phyloP scores from a whole-genome alignment of 1,140 invertebrate species.

The Philaenus spumarius region DNA sequence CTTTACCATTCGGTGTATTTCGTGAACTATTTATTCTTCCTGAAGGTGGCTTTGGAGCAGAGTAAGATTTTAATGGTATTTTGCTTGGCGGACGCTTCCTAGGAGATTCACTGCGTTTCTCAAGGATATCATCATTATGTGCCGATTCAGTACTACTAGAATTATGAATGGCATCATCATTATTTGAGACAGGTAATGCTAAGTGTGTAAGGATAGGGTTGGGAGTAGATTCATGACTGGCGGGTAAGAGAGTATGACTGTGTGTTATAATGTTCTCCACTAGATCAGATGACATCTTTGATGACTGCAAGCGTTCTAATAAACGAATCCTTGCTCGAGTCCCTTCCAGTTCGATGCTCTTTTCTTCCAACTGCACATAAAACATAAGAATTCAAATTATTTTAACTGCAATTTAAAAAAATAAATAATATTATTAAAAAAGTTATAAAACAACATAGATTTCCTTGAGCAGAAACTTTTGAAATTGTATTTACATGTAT shows the following conservation, averaged over 20 bases:
- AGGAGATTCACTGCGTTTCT: slow-evolving; percentile 44
- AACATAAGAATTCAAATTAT: slow-evolving; percentile 24
- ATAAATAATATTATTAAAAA: no score
- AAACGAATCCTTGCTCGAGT: slow-evolving; percentile 64
- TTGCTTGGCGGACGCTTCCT: slow-evolving; percentile 55
- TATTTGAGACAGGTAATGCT: slow-evolving; percentile 36
- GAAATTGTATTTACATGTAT: no score
- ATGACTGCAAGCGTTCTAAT: slow-evolving; percentile 47
- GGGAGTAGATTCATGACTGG: slow-evolving; percentile 13
- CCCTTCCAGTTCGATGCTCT: slow-evolving; percentile 72
- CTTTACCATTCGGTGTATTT: neutral
- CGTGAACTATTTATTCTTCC: slow-evolving; percentile 27
- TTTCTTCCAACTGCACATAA: slow-evolving; percentile 60
- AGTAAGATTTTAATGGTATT: slow-evolving; percentile 53
- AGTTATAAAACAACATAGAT: no score
- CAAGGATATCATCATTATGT: slow-evolving; percentile 44
- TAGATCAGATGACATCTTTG: neutral
- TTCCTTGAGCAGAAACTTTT: no score
- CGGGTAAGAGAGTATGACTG: slow-evolving; percentile 36
- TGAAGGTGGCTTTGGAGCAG: slow-evolving; percentile 51
- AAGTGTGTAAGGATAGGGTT: slow-evolving; percentile 25
- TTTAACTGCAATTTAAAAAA: neutral
- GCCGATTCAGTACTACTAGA: slow-evolving; percentile 55
- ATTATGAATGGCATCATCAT: slow-evolving; percentile 44
- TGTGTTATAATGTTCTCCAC: slow-evolving; percentile 40